A percentile compares a stretch with the other conserved stretches of the same genome.
Conservation (phyloP, 2,113 vertebrate species). For the Eudyptes chrysolophus region DNA sequence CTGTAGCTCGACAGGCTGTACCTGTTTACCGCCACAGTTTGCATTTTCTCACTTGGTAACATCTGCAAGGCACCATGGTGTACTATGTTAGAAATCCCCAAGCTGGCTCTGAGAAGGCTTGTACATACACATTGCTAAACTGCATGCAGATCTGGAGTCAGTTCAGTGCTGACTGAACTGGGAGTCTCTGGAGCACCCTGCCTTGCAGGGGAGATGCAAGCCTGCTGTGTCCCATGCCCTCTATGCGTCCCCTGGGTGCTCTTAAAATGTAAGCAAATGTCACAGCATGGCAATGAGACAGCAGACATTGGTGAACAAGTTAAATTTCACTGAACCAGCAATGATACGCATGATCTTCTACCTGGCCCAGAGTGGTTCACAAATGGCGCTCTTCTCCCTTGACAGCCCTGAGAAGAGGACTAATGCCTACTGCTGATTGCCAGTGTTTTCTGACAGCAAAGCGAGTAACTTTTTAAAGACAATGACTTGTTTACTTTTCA, state of each 20-base stretch:
- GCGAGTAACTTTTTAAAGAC: constrained; percentile 60
- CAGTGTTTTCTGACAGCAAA: constrained; percentile 34
- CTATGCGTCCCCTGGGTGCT: neutral
- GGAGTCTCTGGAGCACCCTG: neutral
- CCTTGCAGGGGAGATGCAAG: neutral
- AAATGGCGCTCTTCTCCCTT: neutral
- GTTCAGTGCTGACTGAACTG: neutral
- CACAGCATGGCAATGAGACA: neutral
- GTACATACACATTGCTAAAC: neutral
- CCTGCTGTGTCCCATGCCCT: neutral
- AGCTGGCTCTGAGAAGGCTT: neutral
- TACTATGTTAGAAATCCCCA: neutral
- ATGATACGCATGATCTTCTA: neutral
- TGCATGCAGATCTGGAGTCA: neutral
- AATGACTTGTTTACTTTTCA: constrained; percentile 72
- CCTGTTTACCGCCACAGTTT: neutral
- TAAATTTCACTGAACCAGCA: neutral
- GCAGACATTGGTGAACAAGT: neutral
- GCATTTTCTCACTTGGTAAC: neutral
- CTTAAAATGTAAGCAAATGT: neutral
- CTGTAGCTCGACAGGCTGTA: neutral
- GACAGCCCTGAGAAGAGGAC: neutral
- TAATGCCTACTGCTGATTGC: neutral
- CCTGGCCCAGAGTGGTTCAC: neutral
- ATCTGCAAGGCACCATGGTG: neutral